Evolutionary conservation across 2,797 vertebrate genomes (phyloP).

Genomic region (Sternotherus odoratus): DNA sequence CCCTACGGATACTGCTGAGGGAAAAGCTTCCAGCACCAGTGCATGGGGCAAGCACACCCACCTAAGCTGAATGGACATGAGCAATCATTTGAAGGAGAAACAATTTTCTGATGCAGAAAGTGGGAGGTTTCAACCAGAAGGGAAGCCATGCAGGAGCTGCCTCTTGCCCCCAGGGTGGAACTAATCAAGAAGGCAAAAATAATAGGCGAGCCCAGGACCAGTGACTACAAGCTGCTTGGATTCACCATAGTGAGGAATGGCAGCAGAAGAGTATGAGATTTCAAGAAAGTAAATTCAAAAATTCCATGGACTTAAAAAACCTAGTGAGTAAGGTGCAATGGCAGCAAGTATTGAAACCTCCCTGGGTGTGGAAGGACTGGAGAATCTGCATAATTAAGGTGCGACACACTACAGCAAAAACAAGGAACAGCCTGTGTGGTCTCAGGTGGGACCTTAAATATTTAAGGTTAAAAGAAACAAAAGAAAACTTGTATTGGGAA

Average conservation of each 20-base stretch:
- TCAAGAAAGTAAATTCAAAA: constrained; percentile 40
- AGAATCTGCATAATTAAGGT: constrained; percentile 70
- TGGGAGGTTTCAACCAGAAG: background rate
- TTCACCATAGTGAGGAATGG: background rate
- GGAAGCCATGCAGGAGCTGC: background rate
- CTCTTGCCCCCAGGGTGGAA: background rate
- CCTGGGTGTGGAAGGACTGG: background rate
- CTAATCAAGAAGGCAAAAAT: background rate
- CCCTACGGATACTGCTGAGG: too few species aligned
- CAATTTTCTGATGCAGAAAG: background rate
- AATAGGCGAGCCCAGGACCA: background rate
- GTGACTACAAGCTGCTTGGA: constrained; percentile 9
- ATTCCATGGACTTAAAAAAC: constrained; percentile 43
- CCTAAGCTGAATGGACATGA: too few species aligned
- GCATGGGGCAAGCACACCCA: too few species aligned
- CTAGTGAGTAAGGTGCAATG: background rate
- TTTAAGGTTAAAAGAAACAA: constrained; percentile 34
- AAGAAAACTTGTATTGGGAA: background rate
- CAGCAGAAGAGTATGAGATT: background rate
- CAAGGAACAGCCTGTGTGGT: constrained; percentile 57
- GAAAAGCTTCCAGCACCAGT: too few species aligned
- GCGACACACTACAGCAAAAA: constrained; percentile 67
- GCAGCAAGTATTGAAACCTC: constrained; percentile 69
- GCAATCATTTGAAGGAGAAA: background rate
- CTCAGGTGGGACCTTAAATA: constrained; percentile 52